phyloP scores from a whole-genome alignment of 2,113 vertebrate genomes.

The Casuarius casuarius region DNA sequence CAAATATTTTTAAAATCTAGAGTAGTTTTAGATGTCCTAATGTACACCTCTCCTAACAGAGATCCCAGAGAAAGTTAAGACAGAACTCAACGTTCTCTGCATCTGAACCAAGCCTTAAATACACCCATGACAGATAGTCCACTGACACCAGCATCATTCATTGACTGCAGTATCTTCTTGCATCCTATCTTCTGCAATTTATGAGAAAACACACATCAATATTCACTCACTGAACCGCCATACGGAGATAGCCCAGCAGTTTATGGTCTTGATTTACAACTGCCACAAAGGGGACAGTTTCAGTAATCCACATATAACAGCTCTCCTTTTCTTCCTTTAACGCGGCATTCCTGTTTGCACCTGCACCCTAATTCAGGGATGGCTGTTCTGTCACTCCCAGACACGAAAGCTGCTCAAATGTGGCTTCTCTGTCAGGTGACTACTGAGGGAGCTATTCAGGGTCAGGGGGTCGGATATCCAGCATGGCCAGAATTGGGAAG shows the following conservation, averaged over 20 bases:
- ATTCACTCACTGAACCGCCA: not conserved
- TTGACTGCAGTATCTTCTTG: not conserved
- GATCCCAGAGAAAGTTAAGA: not conserved
- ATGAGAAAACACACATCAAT: not conserved
- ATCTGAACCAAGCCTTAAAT: not conserved
- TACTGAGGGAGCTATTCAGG: not conserved
- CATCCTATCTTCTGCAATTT: not conserved
- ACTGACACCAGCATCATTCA: not conserved
- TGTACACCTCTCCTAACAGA: not conserved
- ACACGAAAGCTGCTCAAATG: not conserved
- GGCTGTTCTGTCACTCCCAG: not conserved
- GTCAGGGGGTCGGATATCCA: not conserved
- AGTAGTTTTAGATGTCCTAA: not conserved
- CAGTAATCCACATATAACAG: not conserved
- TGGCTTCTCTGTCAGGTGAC: not conserved
- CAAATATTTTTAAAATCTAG: not conserved
- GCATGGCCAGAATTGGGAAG: not conserved
- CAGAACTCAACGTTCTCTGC: not conserved
- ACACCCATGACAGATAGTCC: not conserved
- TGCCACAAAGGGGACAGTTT: not conserved
- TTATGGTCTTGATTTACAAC: not conserved
- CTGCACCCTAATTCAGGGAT: not conserved
- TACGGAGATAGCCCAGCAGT: not conserved
- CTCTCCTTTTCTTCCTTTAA: not conserved
- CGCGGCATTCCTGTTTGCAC: not conserved